These are phyloP conservation scores for Seira musarum DNA, from an alignment of 2,888 invertebrate genomes.

Conservation along the genomic window DNA sequence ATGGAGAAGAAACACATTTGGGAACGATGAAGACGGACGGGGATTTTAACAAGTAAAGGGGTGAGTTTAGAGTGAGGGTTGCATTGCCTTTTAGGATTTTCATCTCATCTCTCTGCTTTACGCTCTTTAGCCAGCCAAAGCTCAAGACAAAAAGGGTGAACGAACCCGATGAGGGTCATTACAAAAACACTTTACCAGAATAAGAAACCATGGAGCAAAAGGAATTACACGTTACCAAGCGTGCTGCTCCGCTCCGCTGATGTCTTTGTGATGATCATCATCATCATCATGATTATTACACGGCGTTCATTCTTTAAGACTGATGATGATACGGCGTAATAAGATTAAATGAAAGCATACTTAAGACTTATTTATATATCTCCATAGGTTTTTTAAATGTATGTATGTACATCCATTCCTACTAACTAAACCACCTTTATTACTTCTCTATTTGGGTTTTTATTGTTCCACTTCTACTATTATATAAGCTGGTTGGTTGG, in stretches of 20 bases:
- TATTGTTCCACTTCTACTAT: constrained; percentile 4
- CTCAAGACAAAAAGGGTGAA: constrained; percentile 54
- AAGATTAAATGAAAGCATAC: constrained; percentile 36
- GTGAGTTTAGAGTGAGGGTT: constrained; percentile 49
- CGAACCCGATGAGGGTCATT: constrained; percentile 64
- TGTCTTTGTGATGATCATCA: constrained; percentile 46
- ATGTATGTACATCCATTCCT: neutral
- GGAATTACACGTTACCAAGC: constrained; percentile 45
- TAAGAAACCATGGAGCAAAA: constrained; percentile 54
- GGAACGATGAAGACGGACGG: constrained; percentile 30
- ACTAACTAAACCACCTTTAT: neutral
- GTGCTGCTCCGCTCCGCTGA: constrained; percentile 43
- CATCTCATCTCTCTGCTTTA: constrained; percentile 22
- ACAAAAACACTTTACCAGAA: constrained; percentile 36
- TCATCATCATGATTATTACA: constrained; percentile 27
- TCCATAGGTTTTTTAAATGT: constrained; percentile 11
- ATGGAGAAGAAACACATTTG: neutral
- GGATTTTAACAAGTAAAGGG: constrained; percentile 53
- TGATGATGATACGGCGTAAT: constrained; percentile 28
- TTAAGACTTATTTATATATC: too few relatives aligned
- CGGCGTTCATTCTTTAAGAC: constrained; percentile 3
- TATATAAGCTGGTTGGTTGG: constrained; percentile 4
- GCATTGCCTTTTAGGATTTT: constrained; percentile 50
- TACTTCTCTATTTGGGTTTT: neutral
- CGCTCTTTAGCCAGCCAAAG: neutral